Base-by-base conservation (phyloP, 35 echinoderm and acorn worm species). In the Ptychodera flava region DNA sequence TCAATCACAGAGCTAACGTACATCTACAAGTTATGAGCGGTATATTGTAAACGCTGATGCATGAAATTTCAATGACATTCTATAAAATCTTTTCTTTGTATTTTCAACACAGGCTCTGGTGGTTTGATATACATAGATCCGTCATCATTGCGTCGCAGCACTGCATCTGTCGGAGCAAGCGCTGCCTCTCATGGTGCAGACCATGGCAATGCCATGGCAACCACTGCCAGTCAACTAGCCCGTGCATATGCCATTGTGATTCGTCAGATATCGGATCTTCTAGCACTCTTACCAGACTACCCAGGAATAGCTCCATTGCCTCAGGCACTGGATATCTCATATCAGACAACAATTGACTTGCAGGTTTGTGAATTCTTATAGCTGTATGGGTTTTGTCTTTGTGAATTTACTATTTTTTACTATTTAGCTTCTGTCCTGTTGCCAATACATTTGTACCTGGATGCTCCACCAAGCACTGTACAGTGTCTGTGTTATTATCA, bases 121-220 rank as follows among this genome's bases (percentile, higher is more conserved):
- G 92, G 92, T 81, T 80, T 98, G 15, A 98, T 98, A 52, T 98
- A 98, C 90, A 98, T 97, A 22, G 95, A 97, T 38, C 92, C 95
- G 30, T 85, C 92, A 34, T 94, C 87, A 83, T 82, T 92, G 31
- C 79, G 95, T 76, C 91, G 94, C 2, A 64, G 6, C 45, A 64
- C 45, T 64, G 45, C 45, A 6, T 12, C 6, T 15, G 90, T 87
- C 31, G 87, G 80, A 29, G 86, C 91, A 31, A 91, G 83, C n/a
- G 84, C 90, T 2, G 84, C 75, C 31, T 86, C 87, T 78, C 90
- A 35, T 80, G 85, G 36, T 1, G 80, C 87, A 30, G 84, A 75
- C 16, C 37, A 90, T 1, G 92, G 88, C 35, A 34, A 36, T 34
- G 37, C 33, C 15, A 36, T 83, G 82, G 91, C 95, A 29, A 98